Conservation (phyloP, 2,797 vertebrate species). For the Cyclopterus lumpus region DNA sequence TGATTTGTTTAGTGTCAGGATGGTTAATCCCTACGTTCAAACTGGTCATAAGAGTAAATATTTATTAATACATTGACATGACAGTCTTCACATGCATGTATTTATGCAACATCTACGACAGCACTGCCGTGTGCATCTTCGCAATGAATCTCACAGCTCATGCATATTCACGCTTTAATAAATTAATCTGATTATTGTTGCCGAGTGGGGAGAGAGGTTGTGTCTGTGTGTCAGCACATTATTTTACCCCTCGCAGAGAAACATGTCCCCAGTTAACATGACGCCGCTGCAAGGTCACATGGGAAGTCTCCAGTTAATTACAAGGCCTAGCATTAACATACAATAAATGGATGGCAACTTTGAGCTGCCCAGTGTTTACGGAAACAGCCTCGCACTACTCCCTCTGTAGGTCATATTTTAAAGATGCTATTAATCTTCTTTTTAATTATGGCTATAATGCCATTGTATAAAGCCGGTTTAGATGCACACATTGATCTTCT, state of each 20-base stretch:
- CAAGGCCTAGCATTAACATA: constrained; percentile 43
- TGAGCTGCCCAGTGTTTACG: constrained; percentile 50
- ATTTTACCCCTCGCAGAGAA: constrained; percentile 43
- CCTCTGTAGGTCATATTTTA: constrained; percentile 67
- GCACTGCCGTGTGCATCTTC: neutral
- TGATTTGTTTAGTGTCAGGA: neutral
- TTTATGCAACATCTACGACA: neutral
- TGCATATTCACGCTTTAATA: constrained; percentile 44
- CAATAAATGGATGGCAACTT: constrained; percentile 38
- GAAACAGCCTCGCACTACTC: constrained; percentile 25
- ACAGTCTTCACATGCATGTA: neutral
- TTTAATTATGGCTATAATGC: constrained; percentile 73
- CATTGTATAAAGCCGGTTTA: constrained; percentile 60
- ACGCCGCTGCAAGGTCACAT: constrained; percentile 59
- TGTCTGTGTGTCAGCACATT: constrained; percentile 29
- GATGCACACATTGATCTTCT: constrained; percentile 67
- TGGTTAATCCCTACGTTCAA: constrained; percentile 3
- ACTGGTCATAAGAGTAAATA: neutral
- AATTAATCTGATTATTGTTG: constrained; percentile 32
- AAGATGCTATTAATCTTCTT: constrained; percentile 73
- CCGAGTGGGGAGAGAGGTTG: constrained; percentile 6
- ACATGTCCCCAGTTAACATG: constrained; percentile 42
- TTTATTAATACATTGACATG: constrained; percentile 15
- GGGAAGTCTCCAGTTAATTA: constrained; percentile 58
- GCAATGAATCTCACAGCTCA: neutral